Evolutionary conservation across 2,888 invertebrate genomes (phyloP).

Genomic region (Notocelia uddmanniana): DNA sequence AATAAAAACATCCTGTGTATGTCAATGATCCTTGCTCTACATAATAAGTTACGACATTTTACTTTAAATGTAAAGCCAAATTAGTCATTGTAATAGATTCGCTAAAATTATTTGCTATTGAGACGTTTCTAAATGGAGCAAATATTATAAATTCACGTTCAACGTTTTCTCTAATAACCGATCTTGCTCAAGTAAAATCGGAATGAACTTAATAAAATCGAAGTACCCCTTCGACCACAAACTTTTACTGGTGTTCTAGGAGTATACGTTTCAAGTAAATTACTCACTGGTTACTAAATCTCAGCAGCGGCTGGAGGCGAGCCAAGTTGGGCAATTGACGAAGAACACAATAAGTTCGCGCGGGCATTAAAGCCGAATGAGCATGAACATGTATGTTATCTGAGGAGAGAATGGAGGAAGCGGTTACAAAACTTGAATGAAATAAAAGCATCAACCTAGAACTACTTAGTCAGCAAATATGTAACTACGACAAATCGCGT

Average conservation of each 20-base stretch:
- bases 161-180: no score
- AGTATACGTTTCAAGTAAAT: constrained; percentile 12
- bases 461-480: no score
- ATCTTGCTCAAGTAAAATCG: not conserved
- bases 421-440: not conserved
- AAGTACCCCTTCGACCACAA: not conserved
- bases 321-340: constrained; percentile 23
- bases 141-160: no score
- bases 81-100: no score
- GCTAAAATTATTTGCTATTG: no score
- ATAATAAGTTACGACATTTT: no score
- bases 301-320: not conserved
- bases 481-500: no score
- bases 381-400: not conserved
- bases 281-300: constrained; percentile 21
- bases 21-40: no score
- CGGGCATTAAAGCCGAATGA: constrained; percentile 2
- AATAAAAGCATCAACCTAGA: not conserved
- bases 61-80: no score
- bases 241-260: not conserved
- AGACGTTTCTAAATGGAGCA: no score
- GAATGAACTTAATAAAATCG: not conserved
- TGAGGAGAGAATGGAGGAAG: not conserved
- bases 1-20: no score
- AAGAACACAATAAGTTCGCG: constrained; percentile 3